phyloP scores from a whole-genome alignment of 2,888 invertebrate genomes.

The Sipunculus nudus region DNA sequence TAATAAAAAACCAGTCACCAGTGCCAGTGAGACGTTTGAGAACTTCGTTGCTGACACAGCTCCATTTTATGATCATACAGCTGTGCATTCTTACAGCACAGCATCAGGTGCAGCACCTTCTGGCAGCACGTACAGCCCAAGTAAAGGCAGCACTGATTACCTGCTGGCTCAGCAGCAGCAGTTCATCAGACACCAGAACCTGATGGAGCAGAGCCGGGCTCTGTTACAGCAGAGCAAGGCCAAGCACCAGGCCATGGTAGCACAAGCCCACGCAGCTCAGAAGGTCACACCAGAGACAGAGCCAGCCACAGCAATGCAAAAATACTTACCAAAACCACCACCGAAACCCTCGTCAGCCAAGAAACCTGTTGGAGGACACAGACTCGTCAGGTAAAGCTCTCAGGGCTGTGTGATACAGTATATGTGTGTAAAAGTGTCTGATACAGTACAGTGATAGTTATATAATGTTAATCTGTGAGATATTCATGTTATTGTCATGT shows the following conservation, averaged over 20 bases:
- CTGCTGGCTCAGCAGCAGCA: constrained; percentile 50
- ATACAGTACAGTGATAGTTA: no score
- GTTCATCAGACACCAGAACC: constrained; percentile 47
- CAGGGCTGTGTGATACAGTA: no score
- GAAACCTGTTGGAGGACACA: constrained; percentile 45
- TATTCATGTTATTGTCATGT: no score
- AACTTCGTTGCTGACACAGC: no score
- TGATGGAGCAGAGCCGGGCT: constrained; percentile 40
- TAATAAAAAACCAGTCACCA: no score
- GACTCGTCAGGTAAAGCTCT: constrained; percentile 50
- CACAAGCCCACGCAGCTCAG: constrained; percentile 61
- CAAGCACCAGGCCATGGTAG: constrained; percentile 65
- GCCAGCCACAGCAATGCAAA: constrained; percentile 33
- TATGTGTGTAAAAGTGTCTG: no score
- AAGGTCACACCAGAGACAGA: constrained; percentile 28
- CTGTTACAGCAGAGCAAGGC: constrained; percentile 62
- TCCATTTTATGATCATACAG: no score
- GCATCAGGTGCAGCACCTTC: constrained; percentile 53
- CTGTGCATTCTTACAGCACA: constrained; percentile 51
- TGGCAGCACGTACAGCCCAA: constrained; percentile 43
- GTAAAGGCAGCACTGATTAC: constrained; percentile 52
- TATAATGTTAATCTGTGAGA: no score
- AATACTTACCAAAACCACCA: constrained; percentile 55
- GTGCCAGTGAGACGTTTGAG: no score
- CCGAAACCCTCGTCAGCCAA: constrained; percentile 42